Evolutionary conservation across 2,888 invertebrate species (phyloP).

Genomic region (Drymonia ruficornis): DNA sequence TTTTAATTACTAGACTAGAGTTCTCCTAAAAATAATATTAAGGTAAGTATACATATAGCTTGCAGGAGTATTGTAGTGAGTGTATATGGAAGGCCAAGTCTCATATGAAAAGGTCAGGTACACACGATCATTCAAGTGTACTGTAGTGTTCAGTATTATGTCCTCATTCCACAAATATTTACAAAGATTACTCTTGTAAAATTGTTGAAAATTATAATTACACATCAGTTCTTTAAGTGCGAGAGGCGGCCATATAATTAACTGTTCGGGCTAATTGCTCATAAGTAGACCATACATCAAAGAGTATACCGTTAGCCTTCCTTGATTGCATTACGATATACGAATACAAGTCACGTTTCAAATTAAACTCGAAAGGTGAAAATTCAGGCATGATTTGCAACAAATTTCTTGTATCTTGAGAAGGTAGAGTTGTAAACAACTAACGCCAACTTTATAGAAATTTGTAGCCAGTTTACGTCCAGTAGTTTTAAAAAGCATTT

Average conservation of each 20-base stretch:
- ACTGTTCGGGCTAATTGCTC: conserved; percentile 50
- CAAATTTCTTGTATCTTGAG: conserved; percentile 52
- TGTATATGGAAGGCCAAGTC: no score
- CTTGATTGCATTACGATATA: conserved; percentile 50
- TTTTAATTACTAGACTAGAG: no score
- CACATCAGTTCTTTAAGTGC: conserved; percentile 42
- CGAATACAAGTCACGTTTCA: conserved; percentile 45
- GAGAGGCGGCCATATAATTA: conserved; percentile 51
- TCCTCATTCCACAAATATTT: background rate
- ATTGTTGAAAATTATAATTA: conserved; percentile 42
- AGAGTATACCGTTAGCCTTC: conserved; percentile 46
- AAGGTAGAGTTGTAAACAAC: no score
- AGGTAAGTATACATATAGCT: no score
- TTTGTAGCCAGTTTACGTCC: no score
- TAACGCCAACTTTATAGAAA: no score
- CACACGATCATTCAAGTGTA: no score
- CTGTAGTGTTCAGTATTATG: background rate
- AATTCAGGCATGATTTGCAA: conserved; percentile 57
- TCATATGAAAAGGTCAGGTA: no score
- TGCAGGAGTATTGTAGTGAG: no score
- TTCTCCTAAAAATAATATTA: no score
- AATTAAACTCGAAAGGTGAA: conserved; percentile 40
- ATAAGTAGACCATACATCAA: conserved; percentile 57
- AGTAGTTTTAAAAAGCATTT: no score
- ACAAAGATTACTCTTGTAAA: conserved; percentile 16